phyloP scores from a whole-genome alignment of 2,888 invertebrate genomes.

The Scaeva pyrastri region DNA sequence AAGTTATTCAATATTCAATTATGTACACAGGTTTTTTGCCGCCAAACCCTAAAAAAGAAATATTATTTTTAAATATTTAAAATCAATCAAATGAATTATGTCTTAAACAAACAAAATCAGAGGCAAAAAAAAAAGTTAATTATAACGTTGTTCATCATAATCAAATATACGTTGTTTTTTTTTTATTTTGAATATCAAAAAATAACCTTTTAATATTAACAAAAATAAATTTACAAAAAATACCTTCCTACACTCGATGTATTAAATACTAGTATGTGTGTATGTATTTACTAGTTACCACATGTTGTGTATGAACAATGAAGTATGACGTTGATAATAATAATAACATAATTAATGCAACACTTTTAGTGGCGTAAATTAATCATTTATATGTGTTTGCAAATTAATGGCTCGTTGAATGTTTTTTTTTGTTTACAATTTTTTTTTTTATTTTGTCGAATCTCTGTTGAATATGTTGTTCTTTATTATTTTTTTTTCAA shows the following conservation, averaged over 20 bases:
- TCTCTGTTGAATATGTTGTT: background rate
- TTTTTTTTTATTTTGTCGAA: conserved; percentile 8
- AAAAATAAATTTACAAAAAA: background rate
- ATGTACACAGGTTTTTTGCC: no score
- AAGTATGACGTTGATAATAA: background rate
- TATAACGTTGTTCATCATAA: conserved; percentile 6
- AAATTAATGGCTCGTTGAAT: conserved; percentile 52
- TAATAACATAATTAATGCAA: conserved; percentile 53
- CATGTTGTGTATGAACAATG: background rate
- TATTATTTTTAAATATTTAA: background rate
- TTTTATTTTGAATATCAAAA: background rate
- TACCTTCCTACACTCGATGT: no score
- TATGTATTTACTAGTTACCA: background rate
- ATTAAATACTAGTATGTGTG: no score
- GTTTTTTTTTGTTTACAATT: no score
- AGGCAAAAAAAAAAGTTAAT: conserved; percentile 4
- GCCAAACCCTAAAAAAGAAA: background rate
- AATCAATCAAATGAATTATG: conserved; percentile 35
- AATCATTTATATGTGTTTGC: conserved; percentile 45
- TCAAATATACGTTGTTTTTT: background rate
- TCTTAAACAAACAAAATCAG: conserved; percentile 17
- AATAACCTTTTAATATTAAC: background rate
- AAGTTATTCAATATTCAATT: background rate
- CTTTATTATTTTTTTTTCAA: background rate
- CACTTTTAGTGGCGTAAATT: conserved; percentile 47